Evolutionary conservation across 2,797 vertebrate genomes (phyloP).

Genomic region (Macroramphosus scolopax): DNA sequence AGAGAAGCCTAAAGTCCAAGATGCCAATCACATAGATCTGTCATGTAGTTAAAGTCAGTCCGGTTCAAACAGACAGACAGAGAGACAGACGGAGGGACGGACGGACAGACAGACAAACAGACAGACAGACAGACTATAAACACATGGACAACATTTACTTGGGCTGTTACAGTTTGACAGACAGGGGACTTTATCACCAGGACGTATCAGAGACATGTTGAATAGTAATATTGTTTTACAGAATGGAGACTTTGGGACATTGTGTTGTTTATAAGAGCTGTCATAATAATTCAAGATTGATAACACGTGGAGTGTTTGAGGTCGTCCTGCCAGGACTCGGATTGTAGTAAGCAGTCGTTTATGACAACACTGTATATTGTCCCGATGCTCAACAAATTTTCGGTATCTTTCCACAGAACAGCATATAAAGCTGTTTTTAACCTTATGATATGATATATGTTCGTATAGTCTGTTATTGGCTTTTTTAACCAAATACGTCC

Average conservation of each 20-base stretch:
- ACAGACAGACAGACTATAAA: conserved; percentile 17
- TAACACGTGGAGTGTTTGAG: conserved; percentile 11
- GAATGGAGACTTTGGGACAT: conserved; percentile 21
- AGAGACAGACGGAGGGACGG: conserved; percentile 24
- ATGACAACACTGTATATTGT: background rate
- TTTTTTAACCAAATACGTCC: too few species aligned
- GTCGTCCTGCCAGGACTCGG: conserved; percentile 2
- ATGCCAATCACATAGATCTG: conserved; percentile 45
- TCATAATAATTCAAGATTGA: conserved; percentile 9
- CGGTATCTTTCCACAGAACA: background rate
- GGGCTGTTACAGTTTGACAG: conserved; percentile 35
- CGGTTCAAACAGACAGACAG: conserved; percentile 1
- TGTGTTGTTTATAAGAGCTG: conserved; percentile 35
- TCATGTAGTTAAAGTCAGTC: conserved; percentile 34
- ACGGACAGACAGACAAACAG: conserved; percentile 6
- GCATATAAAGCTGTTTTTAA: background rate
- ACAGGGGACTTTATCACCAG: conserved; percentile 18
- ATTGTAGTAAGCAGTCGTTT: conserved; percentile 11
- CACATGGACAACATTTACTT: conserved; percentile 44
- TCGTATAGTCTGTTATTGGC: too few species aligned
- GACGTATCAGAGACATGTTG: conserved; percentile 17
- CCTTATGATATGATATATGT: too few species aligned
- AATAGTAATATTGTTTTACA: conserved; percentile 41
- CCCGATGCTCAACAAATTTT: background rate
- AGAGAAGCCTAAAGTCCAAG: too few species aligned